These are phyloP conservation scores for Brachionus calyciflorus DNA, from an alignment of 1,140 invertebrate genomes.

Conservation along the genomic window DNA sequence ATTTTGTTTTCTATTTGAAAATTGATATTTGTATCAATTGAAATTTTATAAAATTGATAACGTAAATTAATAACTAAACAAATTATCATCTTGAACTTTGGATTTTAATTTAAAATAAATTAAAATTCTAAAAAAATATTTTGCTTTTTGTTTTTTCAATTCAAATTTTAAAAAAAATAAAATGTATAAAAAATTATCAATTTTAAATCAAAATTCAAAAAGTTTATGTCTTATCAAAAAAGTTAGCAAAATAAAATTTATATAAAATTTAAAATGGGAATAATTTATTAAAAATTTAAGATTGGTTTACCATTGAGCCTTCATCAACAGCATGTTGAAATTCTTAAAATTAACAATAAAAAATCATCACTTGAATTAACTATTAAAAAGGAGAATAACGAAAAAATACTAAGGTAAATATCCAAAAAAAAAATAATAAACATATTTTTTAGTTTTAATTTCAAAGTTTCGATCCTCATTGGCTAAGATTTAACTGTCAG, in stretches of 20 bases:
- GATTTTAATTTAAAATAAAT: no score
- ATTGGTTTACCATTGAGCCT: not conserved
- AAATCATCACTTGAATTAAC: not conserved
- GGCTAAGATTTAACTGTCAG: slow-evolving; percentile 46
- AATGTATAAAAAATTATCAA: slow-evolving; percentile 14
- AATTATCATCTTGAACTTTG: no score
- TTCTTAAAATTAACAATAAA: not conserved
- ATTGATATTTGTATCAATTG: no score
- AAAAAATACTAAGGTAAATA: not conserved
- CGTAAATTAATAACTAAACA: no score
- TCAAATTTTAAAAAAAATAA: no score
- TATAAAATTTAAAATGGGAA: not conserved
- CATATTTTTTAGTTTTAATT: not conserved
- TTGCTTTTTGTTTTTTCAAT: not conserved
- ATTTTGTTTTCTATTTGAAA: no score
- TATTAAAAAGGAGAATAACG: not conserved
- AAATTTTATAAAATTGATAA: no score
- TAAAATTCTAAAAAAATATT: no score
- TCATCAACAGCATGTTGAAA: not conserved
- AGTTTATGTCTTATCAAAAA: not conserved
- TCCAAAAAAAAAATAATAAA: not conserved
- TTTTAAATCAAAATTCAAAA: not conserved
- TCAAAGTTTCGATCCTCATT: slow-evolving; percentile 43
- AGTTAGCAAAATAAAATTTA: not conserved
- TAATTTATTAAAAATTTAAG: not conserved